These are phyloP conservation scores for Neuroterus valhalla DNA, from an alignment of 1,140 invertebrate genomes.

Conservation along the genomic window DNA sequence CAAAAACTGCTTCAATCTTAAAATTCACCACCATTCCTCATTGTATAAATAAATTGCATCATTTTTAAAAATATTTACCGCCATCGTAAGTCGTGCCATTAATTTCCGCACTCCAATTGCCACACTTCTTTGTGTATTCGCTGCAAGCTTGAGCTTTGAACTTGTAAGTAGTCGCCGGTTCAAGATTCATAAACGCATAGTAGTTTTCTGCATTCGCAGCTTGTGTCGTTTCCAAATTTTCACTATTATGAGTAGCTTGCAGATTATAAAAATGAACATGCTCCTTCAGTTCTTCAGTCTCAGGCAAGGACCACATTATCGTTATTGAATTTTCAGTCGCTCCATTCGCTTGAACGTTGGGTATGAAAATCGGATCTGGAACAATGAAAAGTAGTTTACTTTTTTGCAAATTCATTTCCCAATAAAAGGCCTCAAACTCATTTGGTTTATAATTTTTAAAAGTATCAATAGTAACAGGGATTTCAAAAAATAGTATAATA, in stretches of 20 bases:
- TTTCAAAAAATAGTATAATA: too few relatives aligned
- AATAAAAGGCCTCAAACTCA: too few relatives aligned
- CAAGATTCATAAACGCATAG: constrained; percentile 86
- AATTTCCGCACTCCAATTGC: constrained; percentile 83
- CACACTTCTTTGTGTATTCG: constrained; percentile 84
- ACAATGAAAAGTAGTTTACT: constrained; percentile 43
- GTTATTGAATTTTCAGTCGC: constrained; percentile 86
- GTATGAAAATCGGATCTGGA: constrained; percentile 85
- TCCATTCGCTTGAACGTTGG: constrained; percentile 85
- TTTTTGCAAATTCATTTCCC: background rate
- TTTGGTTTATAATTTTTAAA: constrained; percentile 1
- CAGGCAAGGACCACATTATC: constrained; percentile 83
- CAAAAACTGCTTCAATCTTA: too few relatives aligned
- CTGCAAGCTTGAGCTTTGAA: constrained; percentile 87
- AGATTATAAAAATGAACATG: constrained; percentile 86
- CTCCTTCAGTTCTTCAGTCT: constrained; percentile 78
- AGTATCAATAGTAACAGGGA: too few relatives aligned
- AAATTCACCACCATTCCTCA: too few relatives aligned
- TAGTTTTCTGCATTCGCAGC: constrained; percentile 79
- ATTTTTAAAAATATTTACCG: constrained; percentile 62
- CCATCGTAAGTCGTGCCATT: constrained; percentile 89
- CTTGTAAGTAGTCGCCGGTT: constrained; percentile 85
- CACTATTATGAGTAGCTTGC: constrained; percentile 78
- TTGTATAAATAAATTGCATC: too few relatives aligned
- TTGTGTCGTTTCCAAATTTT: constrained; percentile 79